Evolutionary conservation across 2,113 vertebrate genomes (phyloP), one percentile per base, ranked within the genome.

Genomic region (Lepus timidus): DNA sequence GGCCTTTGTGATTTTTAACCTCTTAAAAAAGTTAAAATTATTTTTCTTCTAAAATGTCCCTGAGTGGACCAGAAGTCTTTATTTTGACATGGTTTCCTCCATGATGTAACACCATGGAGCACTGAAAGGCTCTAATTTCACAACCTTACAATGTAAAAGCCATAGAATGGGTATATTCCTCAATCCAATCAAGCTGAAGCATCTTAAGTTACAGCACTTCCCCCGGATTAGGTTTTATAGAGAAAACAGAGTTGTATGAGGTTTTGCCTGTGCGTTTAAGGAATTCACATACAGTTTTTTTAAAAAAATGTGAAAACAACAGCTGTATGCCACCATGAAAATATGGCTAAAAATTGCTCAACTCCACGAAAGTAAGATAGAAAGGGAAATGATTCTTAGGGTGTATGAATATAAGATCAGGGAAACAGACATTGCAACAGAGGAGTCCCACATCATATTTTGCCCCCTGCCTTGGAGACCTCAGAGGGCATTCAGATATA

Each of bases 341-440:
- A 87, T 84, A 74, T 62, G 25, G 8, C 62, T 68, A 64, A 95
- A 93, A 84, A 82, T 16, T 85, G 10, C 49, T 58, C 52, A 81
- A 52, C n/a, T 71, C 39, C 70, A 85, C 44, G 89, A 75, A 74
- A 10, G 13, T 87, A 68, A 80, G 11, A 27, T 20, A 9, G 64
- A 75, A 93, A 89, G 33, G 68, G 55, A 90, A 94, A 67, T 44
- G 27, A 31, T 62, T 74, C n/a, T 87, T 67, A 51, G 19, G 27
- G 31, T 86, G 2, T 73, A 20, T 58, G 31, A 91, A 89, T 33
- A 62, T 58, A 79, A 80, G 9, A 71, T 75, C 62, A 88, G 51
- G 25, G 55, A 71, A 90, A 73, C n/a, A 55, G 0, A 8, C 49
- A 12, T 83, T 29, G 22, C 88, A 22, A 68, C 7, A 52, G 10